phyloP scores from a whole-genome alignment of 1,140 invertebrate species.

The Neotoxoptera formosana region DNA sequence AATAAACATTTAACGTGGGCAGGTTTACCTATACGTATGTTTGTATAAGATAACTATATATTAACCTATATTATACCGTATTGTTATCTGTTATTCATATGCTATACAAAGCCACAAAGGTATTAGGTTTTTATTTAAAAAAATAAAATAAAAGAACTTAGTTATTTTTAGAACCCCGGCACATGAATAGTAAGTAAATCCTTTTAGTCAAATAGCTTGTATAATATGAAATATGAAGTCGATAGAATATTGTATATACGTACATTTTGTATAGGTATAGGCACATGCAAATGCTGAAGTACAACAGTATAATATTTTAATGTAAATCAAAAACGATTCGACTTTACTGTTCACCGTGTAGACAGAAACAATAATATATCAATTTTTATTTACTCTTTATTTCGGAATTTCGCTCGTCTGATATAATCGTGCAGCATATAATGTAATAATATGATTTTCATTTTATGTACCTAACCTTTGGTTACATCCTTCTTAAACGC shows the following conservation, averaged over 20 bases:
- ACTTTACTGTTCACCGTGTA: background rate
- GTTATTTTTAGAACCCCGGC: background rate
- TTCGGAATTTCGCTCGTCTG: background rate
- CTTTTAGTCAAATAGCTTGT: background rate
- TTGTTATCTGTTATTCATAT: background rate
- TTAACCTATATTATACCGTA: background rate
- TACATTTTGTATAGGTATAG: background rate
- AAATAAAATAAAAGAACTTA: background rate
- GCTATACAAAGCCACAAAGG: background rate
- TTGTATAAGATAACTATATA: background rate
- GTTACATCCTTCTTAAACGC: slow-evolving; percentile 34
- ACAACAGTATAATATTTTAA: background rate
- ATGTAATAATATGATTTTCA: slow-evolving; percentile 3
- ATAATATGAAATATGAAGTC: background rate
- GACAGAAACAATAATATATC: background rate
- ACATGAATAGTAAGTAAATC: background rate
- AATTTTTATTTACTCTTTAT: background rate
- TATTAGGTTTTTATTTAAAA: too few species aligned
- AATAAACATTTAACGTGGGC: background rate
- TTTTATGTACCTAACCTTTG: background rate
- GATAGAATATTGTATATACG: background rate
- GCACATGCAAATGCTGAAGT: background rate
- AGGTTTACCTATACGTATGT: background rate
- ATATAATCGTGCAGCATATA: background rate
- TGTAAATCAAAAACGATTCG: background rate